These are phyloP conservation scores for Gobiocypris rarus DNA, from an alignment of 2,113 vertebrate genomes.

Conservation along the genomic window DNA sequence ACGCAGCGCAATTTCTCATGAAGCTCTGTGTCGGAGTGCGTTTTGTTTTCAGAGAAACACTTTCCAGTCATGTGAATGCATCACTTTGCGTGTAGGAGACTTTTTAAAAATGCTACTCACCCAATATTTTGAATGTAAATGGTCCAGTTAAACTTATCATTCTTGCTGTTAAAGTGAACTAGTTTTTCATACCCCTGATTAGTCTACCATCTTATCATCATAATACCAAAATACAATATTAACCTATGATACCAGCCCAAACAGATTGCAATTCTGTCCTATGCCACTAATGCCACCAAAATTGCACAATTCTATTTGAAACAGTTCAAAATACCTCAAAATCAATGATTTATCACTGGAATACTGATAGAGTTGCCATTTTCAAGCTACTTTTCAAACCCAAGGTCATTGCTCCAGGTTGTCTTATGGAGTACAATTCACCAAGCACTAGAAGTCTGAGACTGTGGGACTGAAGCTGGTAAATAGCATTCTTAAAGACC, in stretches of 20 bases:
- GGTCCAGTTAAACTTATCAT: too few relatives aligned
- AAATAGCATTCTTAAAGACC: conserved; percentile 60
- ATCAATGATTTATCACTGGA: neutral
- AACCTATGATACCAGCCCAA: neutral
- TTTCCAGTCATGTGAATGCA: too few relatives aligned
- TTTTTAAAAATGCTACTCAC: too few relatives aligned
- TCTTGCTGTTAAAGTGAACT: too few relatives aligned
- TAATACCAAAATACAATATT: neutral
- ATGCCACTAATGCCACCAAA: neutral
- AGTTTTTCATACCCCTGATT: too few relatives aligned
- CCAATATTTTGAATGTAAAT: too few relatives aligned
- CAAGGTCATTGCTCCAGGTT: conserved; percentile 18
- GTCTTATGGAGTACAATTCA: neutral
- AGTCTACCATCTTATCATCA: neutral
- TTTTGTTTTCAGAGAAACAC: too few relatives aligned
- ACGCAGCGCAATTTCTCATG: too few relatives aligned
- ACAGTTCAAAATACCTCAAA: neutral
- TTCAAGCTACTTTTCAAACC: neutral
- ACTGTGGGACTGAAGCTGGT: conserved; percentile 40
- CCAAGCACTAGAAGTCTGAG: conserved; percentile 33
- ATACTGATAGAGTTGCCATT: conserved; percentile 1
- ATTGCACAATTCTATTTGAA: neutral
- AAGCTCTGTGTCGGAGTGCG: too few relatives aligned
- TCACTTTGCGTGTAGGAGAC: too few relatives aligned
- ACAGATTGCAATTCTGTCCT: neutral